phyloP scores from a whole-genome alignment of 2,888 invertebrate genomes.

The Cephus spinipes region DNA sequence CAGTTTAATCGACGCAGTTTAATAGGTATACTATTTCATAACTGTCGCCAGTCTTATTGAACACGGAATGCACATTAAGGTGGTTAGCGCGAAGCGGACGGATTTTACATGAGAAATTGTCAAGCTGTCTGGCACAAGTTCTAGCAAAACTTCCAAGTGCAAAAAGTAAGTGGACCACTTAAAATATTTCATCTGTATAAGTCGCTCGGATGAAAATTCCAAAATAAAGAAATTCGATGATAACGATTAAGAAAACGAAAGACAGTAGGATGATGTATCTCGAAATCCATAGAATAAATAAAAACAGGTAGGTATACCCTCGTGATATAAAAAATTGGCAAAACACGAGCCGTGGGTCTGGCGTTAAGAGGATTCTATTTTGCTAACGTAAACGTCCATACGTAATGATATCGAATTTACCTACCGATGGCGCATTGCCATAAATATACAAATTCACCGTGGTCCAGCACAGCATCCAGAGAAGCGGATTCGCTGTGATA shows the following conservation, averaged over 20 bases:
- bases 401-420: not conserved
- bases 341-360: not conserved
- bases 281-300: not conserved
- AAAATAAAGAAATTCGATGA: not conserved
- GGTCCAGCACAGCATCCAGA: not conserved
- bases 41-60: not conserved
- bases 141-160: not conserved
- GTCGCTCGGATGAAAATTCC: not conserved
- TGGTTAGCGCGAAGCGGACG: not conserved
- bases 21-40: not conserved
- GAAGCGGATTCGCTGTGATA: not conserved
- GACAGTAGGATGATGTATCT: not conserved
- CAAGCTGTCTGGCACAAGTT: not conserved
- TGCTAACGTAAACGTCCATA: not conserved
- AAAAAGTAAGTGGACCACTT: not conserved
- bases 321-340: not conserved
- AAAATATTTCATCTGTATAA: not conserved
- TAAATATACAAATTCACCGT: not conserved
- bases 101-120: not conserved
- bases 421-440: not conserved
- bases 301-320: not conserved
- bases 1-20: constrained; percentile 37
- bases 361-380: not conserved
- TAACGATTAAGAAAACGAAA: not conserved
- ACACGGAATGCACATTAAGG: constrained; percentile 28